Evolutionary conservation across 1,140 invertebrate genomes (phyloP).

Genomic region (Drosophila quadrilineata): DNA sequence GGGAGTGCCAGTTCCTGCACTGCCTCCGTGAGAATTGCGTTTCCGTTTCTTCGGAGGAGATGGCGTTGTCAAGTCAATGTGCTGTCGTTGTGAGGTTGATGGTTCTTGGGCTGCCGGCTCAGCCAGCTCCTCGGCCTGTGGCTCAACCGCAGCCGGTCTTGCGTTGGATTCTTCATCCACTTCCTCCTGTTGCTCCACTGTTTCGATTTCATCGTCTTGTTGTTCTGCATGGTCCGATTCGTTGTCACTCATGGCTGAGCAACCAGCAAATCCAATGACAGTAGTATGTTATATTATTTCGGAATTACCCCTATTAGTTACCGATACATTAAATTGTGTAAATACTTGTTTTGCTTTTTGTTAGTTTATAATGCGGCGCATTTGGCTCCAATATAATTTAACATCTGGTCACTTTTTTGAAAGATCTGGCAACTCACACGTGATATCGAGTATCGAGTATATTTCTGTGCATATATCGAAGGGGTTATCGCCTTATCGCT

Average conservation of each 20-base stretch:
- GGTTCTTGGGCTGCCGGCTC: no score
- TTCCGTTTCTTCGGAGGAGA: conserved; percentile 74
- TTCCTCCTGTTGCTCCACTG: not conserved
- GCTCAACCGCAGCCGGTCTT: not conserved
- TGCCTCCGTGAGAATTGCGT: conserved; percentile 23
- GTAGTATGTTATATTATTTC: no score
- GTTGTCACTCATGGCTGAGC: conserved; percentile 7
- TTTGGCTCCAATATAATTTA: no score
- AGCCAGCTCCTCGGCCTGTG: not conserved
- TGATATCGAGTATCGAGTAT: not conserved
- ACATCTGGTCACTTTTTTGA: not conserved
- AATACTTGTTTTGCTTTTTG: no score
- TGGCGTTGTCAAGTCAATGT: conserved; percentile 40
- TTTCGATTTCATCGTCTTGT: not conserved
- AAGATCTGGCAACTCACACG: no score
- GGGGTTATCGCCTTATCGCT: conserved; percentile 6
- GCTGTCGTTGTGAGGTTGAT: no score
- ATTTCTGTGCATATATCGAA: no score
- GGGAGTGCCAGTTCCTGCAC: conserved; percentile 17
- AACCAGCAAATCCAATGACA: no score
- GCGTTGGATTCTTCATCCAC: not conserved
- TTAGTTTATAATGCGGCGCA: no score
- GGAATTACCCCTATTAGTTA: no score
- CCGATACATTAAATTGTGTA: no score
- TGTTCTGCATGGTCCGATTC: not conserved